Evolutionary conservation across 2,113 vertebrate species (phyloP).

Genomic region (Chloroceryle aenea): DNA sequence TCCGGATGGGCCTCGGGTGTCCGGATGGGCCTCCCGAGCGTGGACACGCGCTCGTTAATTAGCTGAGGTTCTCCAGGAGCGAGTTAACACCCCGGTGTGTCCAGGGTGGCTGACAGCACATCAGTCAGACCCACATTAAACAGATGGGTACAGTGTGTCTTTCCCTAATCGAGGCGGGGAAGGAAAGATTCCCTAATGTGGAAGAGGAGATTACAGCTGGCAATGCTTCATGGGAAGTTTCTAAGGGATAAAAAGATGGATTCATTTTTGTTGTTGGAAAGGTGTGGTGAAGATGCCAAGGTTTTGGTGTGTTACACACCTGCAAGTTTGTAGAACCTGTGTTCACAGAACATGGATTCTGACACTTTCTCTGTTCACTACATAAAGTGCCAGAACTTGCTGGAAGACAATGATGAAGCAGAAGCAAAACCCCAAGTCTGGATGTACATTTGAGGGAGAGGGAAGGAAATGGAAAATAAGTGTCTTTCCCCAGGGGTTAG

Average conservation of each 20-base stretch:
- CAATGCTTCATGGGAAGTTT: accelerated
- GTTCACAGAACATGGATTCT: background rate
- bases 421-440: background rate
- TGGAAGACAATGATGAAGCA: background rate
- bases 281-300: background rate
- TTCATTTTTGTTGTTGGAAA: background rate
- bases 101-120: background rate
- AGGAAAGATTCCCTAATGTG: background rate
- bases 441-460: background rate
- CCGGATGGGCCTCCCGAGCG: accelerated
- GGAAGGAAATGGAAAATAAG: slow-evolving; percentile 51
- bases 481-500: background rate
- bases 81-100: background rate
- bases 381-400: background rate
- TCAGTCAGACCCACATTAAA: background rate
- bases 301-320: background rate
- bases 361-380: background rate
- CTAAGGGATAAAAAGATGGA: background rate
- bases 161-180: background rate
- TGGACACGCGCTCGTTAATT: background rate
- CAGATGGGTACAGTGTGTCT: background rate
- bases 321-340: background rate
- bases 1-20: accelerated
- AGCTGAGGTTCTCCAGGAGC: background rate
- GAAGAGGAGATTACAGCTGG: background rate